Base-by-base conservation (phyloP, 64 coral and sea anemone genomes). In the Porites australiensis region DNA sequence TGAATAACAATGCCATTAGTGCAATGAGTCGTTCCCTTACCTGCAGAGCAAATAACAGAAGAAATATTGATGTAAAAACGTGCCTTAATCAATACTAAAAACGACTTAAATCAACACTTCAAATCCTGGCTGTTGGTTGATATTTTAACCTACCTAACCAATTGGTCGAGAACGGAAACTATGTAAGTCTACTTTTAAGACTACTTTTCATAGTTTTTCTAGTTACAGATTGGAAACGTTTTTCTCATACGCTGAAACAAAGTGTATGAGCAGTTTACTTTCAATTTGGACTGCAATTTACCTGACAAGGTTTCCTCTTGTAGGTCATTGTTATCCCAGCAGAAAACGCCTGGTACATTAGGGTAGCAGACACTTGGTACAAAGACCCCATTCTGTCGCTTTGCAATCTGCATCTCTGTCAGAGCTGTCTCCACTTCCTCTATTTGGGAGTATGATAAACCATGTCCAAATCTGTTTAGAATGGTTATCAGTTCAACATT, bases 241-340 rank as follows among this genome's bases (percentile, higher is more conserved):
- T 77, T 50, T 16, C 75, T 15, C 21, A 48, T 14, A 77, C 5
- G 15, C 50, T 16, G 16, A 77, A 77, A 48, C 21, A 77, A 1
- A 62, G 59, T 62, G 16, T 15, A 62, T 62, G 59, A 2, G 16
- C 2, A 15, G 59, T 62, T 62, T 12, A 62, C 59, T 62, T 62
- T 62, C 59, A 62, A 15, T 62, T 62, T 0, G 59, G 59, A 62
- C 59, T 0, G 16, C 9, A 62, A 8, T 62, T 62, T 62, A 92
- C 90, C 90, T 77, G 81, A 86, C 64, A 92, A 72, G 57, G 81
- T 92, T 75, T 92, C 90, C 72, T 92, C 90, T 84, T 60, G 19
- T 49, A 92, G 70, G 72, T 76, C 82, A 62, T 86, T 86, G 70
- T 92, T 92, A 69, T 78, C 90, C 81, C 90, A 92, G 60, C 90